A percentile compares a stretch with the other conserved stretches of the same genome.
phyloP scores from a whole-genome alignment of 2,113 vertebrate genomes.

The Triplophysa siluroides region DNA sequence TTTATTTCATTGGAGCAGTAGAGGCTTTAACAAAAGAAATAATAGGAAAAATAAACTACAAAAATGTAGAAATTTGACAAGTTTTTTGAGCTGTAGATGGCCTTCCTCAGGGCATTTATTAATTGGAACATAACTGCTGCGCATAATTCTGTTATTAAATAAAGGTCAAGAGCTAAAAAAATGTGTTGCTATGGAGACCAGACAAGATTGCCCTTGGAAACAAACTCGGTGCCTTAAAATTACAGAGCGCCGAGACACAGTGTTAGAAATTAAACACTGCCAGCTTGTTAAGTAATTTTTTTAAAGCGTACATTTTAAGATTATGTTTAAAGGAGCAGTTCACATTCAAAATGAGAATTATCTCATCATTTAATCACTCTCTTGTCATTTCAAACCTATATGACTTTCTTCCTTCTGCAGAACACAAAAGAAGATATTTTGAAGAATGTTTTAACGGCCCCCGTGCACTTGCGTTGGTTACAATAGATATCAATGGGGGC shows the following conservation, averaged over 20 bases:
- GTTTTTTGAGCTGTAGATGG: conserved; percentile 9
- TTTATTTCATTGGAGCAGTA: conserved; percentile 3
- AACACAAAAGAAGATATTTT: too few species aligned
- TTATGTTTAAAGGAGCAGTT: too few species aligned
- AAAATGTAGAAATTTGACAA: neutral
- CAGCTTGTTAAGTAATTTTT: neutral
- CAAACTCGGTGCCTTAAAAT: neutral
- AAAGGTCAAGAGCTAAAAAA: conserved; percentile 47
- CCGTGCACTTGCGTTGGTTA: too few species aligned
- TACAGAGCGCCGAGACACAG: neutral
- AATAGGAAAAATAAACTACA: neutral
- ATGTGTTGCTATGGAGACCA: conserved; percentile 53
- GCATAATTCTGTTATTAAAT: conserved; percentile 49
- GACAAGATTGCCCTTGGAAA: neutral
- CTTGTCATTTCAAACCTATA: too few species aligned
- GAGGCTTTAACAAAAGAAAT: neutral
- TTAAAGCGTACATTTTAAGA: neutral
- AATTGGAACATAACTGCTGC: conserved; percentile 53
- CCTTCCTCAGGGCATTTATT: conserved; percentile 41
- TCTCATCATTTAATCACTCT: too few species aligned
- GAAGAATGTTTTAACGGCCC: too few species aligned
- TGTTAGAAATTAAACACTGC: neutral
- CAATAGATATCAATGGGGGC: too few species aligned
- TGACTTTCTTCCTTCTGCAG: too few species aligned
- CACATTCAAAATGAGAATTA: too few species aligned